Percentiles rank a stretch among this genome's conserved stretches.
Evolutionary conservation across 2,888 invertebrate genomes (phyloP).

Genomic region (Amphipyra tragopoginis): DNA sequence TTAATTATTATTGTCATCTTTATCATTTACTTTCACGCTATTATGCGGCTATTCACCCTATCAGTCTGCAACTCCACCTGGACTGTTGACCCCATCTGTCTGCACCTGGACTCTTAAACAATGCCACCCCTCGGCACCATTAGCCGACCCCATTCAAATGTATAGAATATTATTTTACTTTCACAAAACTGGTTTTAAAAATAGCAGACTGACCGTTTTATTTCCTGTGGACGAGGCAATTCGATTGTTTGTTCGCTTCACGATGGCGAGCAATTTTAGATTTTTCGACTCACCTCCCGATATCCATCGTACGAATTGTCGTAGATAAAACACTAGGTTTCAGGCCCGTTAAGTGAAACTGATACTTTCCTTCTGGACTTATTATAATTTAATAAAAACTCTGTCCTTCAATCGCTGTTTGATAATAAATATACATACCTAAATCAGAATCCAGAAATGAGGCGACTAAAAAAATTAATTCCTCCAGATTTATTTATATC

Average conservation of each 20-base stretch:
- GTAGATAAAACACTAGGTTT: too few species aligned
- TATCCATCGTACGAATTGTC: too few species aligned
- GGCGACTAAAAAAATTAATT: too few species aligned
- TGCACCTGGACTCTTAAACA: conserved; percentile 66
- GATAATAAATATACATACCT: too few species aligned
- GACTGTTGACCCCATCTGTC: conserved; percentile 49
- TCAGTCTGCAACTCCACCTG: conserved; percentile 62
- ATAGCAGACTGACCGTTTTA: conserved; percentile 66
- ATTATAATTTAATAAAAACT: too few species aligned
- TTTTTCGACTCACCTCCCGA: conserved; percentile 41
- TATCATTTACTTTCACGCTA: conserved; percentile 57
- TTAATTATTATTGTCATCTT: conserved; percentile 19
- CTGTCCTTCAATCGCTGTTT: too few species aligned
- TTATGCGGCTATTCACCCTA: conserved; percentile 73
- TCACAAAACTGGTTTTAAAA: conserved; percentile 70
- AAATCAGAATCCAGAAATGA: too few species aligned
- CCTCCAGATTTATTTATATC: too few species aligned
- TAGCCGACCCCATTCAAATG: conserved; percentile 38
- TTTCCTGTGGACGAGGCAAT: conserved; percentile 65
- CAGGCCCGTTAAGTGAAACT: too few species aligned
- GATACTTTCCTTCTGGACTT: too few species aligned
- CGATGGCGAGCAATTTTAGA: conserved; percentile 54
- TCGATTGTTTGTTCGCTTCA: conserved; percentile 55
- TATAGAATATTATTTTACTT: conserved; percentile 57
- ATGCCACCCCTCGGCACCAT: conserved; percentile 54